These are phyloP conservation scores for Caenorhabditis sp. DNA, from an alignment of 2,888 invertebrate species.

Conservation along the genomic window DNA sequence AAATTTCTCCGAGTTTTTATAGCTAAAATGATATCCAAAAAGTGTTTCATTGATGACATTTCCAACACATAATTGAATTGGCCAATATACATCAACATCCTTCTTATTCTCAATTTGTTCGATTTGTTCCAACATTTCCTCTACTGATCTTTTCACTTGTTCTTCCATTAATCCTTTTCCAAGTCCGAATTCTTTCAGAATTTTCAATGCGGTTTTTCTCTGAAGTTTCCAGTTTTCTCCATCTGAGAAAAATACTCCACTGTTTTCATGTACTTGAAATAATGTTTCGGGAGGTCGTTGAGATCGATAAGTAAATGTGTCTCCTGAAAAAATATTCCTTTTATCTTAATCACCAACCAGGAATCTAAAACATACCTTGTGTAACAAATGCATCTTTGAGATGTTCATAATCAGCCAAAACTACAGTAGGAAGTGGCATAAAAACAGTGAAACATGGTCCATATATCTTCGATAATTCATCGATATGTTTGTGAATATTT, in stretches of 20 bases:
- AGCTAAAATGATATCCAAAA: constrained; percentile 45
- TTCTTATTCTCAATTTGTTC: constrained; percentile 6
- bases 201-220: constrained; percentile 44
- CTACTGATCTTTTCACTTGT: constrained; percentile 35
- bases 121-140: constrained; percentile 30
- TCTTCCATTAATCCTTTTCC: constrained; percentile 52
- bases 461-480: constrained; percentile 46
- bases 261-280: constrained; percentile 7
- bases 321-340: constrained; percentile 13
- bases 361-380: constrained; percentile 18
- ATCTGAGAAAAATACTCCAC: constrained; percentile 29
- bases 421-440: constrained; percentile 44
- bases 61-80: constrained; percentile 51
- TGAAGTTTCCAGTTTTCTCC: constrained; percentile 53
- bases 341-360: background rate
- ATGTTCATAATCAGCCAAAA: constrained; percentile 47
- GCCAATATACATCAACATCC: constrained; percentile 42
- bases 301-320: background rate
- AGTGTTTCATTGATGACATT: constrained; percentile 55
- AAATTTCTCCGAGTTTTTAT: constrained; percentile 37
- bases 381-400: constrained; percentile 50
- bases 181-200: constrained; percentile 51
- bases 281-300: constrained; percentile 20
- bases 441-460: constrained; percentile 58
- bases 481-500: constrained; percentile 21